These are phyloP conservation scores for Phortica variegata DNA, from an alignment of 1,140 invertebrate species.

Conservation along the genomic window DNA sequence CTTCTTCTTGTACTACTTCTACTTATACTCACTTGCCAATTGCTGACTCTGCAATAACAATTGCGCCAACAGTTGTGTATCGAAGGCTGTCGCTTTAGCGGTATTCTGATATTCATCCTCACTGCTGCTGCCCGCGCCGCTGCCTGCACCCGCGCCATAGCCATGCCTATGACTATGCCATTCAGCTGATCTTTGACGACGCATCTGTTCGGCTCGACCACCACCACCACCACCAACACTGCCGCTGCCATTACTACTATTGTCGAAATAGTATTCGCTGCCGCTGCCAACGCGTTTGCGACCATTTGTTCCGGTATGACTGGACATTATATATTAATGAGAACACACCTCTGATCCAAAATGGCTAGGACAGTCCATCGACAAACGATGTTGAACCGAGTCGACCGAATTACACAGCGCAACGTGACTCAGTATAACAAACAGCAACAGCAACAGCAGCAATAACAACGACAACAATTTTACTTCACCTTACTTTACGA, in stretches of 20 bases:
- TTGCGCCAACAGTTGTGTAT: conserved; percentile 60
- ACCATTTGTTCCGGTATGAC: conserved; percentile 56
- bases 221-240: not conserved
- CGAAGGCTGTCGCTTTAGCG: conserved; percentile 54
- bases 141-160: conserved; percentile 32
- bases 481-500: no score
- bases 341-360: conserved; percentile 4
- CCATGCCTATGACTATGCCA: conserved; percentile 63
- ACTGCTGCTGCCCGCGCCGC: conserved; percentile 59
- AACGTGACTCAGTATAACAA: no score
- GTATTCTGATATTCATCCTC: conserved; percentile 63
- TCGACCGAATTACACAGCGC: not conserved
- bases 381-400: not conserved
- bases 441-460: no score
- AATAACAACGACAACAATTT: no score
- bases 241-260: conserved; percentile 12
- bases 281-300: conserved; percentile 52
- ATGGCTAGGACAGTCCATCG: not conserved
- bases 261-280: conserved; percentile 47
- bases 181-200: conserved; percentile 64
- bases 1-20: not conserved
- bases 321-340: conserved; percentile 42
- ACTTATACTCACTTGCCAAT: conserved; percentile 58
- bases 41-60: conserved; percentile 62
- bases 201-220: conserved; percentile 49